Evolutionary conservation across 2,888 invertebrate genomes (phyloP).

Genomic region (Cheilosia variabilis): DNA sequence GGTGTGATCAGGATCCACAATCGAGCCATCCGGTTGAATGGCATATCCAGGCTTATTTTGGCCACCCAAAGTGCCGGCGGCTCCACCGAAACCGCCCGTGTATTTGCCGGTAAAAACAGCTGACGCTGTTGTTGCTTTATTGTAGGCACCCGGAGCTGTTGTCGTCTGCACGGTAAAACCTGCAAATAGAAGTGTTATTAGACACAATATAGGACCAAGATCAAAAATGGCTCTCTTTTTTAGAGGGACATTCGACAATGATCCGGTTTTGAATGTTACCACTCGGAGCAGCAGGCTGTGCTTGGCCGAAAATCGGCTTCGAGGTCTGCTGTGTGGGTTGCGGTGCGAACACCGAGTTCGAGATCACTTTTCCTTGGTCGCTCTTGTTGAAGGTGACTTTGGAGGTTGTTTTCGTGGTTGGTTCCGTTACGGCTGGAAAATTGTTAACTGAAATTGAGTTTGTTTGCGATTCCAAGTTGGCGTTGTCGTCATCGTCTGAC

Average conservation of each 20-base stretch:
- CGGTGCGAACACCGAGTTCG: conserved; percentile 76
- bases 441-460: conserved; percentile 80
- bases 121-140: conserved; percentile 17
- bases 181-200: conserved; percentile 13
- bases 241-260: not conserved
- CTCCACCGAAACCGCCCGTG: conserved; percentile 81
- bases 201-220: not conserved
- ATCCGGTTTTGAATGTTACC: conserved; percentile 33
- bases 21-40: conserved; percentile 76
- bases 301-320: conserved; percentile 77
- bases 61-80: conserved; percentile 77
- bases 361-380: conserved; percentile 82
- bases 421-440: conserved; percentile 81
- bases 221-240: not conserved
- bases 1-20: conserved; percentile 73
- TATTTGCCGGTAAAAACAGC: conserved; percentile 77
- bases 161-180: conserved; percentile 53
- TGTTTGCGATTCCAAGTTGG: conserved; percentile 60
- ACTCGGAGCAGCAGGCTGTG: conserved; percentile 32
- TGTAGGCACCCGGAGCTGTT: not conserved
- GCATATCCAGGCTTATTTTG: conserved; percentile 77
- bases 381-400: conserved; percentile 82
- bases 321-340: conserved; percentile 77
- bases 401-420: conserved; percentile 59
- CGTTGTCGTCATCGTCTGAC: conserved; percentile 62